These are phyloP conservation scores for Hydropotes inermis DNA, from an alignment of 2,113 vertebrate genomes.

Conservation along the genomic window DNA sequence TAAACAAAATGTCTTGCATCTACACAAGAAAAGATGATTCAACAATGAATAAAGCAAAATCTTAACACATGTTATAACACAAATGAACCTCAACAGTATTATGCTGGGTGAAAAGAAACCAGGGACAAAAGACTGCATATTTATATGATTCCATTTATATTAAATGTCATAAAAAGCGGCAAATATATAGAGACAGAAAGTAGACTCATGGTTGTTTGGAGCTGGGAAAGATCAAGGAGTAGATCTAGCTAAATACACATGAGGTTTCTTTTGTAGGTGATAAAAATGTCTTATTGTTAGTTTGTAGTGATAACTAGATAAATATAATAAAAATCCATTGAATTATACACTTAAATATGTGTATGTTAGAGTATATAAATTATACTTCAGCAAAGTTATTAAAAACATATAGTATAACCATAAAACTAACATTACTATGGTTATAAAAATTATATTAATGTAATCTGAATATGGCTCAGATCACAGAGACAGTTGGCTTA, in stretches of 20 bases:
- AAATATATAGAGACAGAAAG: neutral
- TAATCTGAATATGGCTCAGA: neutral
- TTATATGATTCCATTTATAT: neutral
- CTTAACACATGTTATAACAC: neutral
- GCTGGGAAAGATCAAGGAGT: neutral
- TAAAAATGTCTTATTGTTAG: neutral
- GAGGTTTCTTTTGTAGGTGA: neutral
- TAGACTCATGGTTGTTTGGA: neutral
- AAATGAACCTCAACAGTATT: neutral
- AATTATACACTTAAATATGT: neutral
- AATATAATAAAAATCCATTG: neutral
- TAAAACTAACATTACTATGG: neutral
- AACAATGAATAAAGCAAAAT: neutral
- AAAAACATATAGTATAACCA: neutral
- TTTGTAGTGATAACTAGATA: neutral
- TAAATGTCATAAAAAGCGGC: neutral
- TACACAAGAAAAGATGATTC: neutral
- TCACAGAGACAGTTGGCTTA: neutral
- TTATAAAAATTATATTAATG: neutral
- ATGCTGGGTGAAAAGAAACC: neutral
- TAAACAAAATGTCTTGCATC: neutral
- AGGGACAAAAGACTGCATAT: neutral
- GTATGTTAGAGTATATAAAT: neutral
- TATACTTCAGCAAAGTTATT: neutral
- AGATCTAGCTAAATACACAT: neutral